Conservation (phyloP, 2,797 vertebrate species). For the Nyctibius grandis region DNA sequence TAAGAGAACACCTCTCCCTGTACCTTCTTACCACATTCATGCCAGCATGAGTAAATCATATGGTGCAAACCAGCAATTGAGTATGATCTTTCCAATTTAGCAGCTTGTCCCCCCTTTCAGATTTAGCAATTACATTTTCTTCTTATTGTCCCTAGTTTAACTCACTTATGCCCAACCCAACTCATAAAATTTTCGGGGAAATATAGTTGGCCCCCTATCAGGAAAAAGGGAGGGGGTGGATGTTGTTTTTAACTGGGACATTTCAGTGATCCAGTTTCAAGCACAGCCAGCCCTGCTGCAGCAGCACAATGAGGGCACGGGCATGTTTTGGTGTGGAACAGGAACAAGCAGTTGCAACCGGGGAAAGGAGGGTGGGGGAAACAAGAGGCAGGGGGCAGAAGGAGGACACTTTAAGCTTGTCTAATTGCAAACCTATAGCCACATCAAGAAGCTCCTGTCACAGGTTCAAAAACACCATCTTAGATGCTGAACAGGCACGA, state of each 20-base stretch:
- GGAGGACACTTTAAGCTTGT: background rate
- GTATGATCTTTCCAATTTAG: background rate
- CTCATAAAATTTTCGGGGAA: background rate
- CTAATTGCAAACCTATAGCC: background rate
- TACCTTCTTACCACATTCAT: background rate
- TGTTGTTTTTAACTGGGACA: background rate
- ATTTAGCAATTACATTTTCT: background rate
- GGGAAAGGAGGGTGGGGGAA: background rate
- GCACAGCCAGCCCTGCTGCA: background rate
- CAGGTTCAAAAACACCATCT: background rate
- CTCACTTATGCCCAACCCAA: background rate
- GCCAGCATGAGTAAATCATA: background rate
- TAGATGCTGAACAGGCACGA: background rate
- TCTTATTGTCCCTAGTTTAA: background rate
- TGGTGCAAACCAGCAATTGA: accelerated
- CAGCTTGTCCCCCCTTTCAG: background rate
- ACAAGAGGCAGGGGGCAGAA: background rate
- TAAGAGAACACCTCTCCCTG: background rate
- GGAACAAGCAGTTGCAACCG: background rate
- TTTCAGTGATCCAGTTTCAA: background rate
- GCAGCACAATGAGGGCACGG: background rate
- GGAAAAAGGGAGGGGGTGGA: background rate
- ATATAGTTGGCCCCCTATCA: background rate
- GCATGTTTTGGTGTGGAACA: background rate
- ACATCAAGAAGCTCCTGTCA: background rate